Conservation (phyloP, 2,888 invertebrate genomes). For the Cremastinae sp. region DNA sequence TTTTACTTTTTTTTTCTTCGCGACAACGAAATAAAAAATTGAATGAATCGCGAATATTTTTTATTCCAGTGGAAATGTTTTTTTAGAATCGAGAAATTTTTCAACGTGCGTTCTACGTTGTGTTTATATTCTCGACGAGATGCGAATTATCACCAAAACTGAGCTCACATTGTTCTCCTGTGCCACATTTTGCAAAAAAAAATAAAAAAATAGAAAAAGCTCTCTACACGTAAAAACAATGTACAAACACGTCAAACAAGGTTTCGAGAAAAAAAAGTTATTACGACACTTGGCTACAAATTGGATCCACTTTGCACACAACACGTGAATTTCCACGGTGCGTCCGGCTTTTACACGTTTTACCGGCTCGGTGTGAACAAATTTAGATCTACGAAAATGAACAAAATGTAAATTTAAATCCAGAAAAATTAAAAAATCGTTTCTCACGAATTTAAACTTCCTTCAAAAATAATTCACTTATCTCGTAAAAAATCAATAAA, state of each 20-base stretch:
- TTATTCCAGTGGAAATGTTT: neutral
- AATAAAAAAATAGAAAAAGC: neutral
- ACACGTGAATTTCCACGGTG: conserved; percentile 50
- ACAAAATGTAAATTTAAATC: neutral
- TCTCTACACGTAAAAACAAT: neutral
- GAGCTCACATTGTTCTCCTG: conserved; percentile 38
- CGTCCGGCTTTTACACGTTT: conserved; percentile 45
- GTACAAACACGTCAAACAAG: neutral
- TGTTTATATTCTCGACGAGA: neutral
- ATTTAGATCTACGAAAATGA: neutral
- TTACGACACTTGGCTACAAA: conserved; percentile 53
- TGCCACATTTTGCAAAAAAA: conserved; percentile 19
- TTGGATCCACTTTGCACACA: conserved; percentile 53
- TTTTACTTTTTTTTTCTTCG: too few species aligned
- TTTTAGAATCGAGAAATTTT: neutral
- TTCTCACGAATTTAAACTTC: too few species aligned
- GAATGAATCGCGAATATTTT: neutral
- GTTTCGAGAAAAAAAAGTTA: conserved; percentile 30
- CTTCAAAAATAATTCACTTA: too few species aligned
- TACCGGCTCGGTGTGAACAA: conserved; percentile 26
- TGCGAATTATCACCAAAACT: conserved; percentile 39
- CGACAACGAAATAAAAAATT: neutral
- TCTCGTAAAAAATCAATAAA: too few species aligned
- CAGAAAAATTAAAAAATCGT: neutral
- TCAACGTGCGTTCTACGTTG: conserved; percentile 5